A percentile compares a stretch with the other conserved stretches of the same genome.
These are phyloP conservation scores for Colistium nudipinnis DNA, from an alignment of 2,113 vertebrate species.

Conservation along the genomic window DNA sequence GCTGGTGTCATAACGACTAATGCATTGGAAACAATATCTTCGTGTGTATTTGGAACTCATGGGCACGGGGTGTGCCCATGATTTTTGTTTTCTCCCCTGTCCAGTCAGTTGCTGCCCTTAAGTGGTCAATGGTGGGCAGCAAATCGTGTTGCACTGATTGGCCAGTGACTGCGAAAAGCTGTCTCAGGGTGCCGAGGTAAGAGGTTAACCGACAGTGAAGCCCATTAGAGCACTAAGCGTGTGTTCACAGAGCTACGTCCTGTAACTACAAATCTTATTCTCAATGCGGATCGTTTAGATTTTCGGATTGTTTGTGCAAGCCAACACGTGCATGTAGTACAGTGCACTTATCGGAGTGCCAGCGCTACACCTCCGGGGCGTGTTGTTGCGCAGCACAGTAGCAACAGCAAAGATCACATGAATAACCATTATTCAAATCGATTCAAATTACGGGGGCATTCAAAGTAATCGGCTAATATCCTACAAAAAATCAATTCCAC, in stretches of 20 bases:
- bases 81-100: not conserved
- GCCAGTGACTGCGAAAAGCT: no score
- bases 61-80: not conserved
- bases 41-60: not conserved
- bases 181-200: no score
- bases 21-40: no score
- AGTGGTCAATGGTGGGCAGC: not conserved
- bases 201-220: not conserved
- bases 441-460: slow-evolving; percentile 81
- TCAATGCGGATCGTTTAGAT: not conserved
- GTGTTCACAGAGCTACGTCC: not conserved
- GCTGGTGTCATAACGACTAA: not conserved
- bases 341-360: slow-evolving; percentile 64
- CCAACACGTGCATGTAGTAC: slow-evolving; percentile 44
- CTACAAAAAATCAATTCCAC: slow-evolving; percentile 84
- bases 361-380: slow-evolving; percentile 71
- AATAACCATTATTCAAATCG: slow-evolving; percentile 86
- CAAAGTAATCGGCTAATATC: slow-evolving; percentile 85
- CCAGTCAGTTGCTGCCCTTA: not conserved
- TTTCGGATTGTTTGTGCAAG: slow-evolving; percentile 37
- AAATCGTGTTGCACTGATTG: no score
- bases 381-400: slow-evolving; percentile 55
- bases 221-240: not conserved
- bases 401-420: slow-evolving; percentile 81
- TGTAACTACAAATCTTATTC: not conserved